Base-by-base conservation (phyloP, 2,113 vertebrate species). In the Indicator indicator region DNA sequence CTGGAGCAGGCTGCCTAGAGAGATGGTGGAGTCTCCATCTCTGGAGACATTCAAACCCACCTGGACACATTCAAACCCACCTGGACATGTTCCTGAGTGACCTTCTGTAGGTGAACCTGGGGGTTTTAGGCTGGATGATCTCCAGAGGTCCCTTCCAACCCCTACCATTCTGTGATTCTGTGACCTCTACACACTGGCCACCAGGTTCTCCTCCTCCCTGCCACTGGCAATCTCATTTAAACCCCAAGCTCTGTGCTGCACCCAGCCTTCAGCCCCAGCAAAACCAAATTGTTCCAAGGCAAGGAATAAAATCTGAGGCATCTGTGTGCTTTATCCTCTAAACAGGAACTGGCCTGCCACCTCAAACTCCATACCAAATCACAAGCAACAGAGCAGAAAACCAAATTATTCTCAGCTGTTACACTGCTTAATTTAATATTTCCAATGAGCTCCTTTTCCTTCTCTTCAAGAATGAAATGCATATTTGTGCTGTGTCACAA, bases 391-490 rank as follows among this genome's bases (percentile, higher is more conserved):
- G 98, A 98, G 99, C 99, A 99, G 99, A 99, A 99, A 99, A 99
- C 98, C 98, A 98, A 99, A 99, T 99, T 99, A 99, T 99, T 98
- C 98, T 98, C 98, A 98, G 98, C 98, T 99, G 98, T 98, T 98
- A 98, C 98, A 98, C 98, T 98, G 98, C 99, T 99, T 99, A 99
- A 99, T 99, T 99, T 98, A 99, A 99, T 99, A 99, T 99, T 99
- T 99, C 98, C 98, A 98, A 98, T 97, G 98, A 98, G 98, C 96
- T 97, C 98, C 98, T 98, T 96, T 97, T 97, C 97, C 96, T 95
- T 88, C 97, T 97, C 98, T 98, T 98, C 96, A 97, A 97, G 97
- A 97, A 96, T 97, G 97, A 98, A 98, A 98, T 97, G 97, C 98
- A 97, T 98, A 98, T 98, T 99, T 98, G 98, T 98, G 98, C 97